These are phyloP conservation scores for Leucoma salicis DNA, from an alignment of 2,888 invertebrate species.

Conservation along the genomic window DNA sequence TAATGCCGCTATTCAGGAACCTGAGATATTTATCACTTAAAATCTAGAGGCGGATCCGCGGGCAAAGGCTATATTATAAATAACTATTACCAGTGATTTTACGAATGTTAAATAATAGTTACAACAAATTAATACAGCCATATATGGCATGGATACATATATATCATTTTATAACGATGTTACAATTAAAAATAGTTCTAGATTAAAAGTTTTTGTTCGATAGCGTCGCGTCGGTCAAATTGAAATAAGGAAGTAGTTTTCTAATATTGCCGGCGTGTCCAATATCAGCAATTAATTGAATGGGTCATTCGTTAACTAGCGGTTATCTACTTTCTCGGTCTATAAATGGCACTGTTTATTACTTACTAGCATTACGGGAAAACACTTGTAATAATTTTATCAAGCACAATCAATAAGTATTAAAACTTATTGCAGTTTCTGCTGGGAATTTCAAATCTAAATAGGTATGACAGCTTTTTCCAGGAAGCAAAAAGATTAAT, in stretches of 20 bases:
- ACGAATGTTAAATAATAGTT: too few relatives aligned
- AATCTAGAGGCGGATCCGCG: background rate
- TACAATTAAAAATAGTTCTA: too few relatives aligned
- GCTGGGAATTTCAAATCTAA: background rate
- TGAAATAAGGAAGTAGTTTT: slow-evolving; percentile 31
- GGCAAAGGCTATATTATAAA: too few relatives aligned
- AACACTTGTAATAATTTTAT: background rate
- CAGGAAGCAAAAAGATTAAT: too few relatives aligned
- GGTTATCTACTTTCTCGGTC: slow-evolving; percentile 31
- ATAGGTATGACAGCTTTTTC: too few relatives aligned
- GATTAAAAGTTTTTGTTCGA: too few relatives aligned
- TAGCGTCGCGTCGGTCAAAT: slow-evolving; percentile 2
- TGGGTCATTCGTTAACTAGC: slow-evolving; percentile 42
- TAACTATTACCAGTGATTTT: too few relatives aligned
- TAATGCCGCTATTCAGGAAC: too few relatives aligned
- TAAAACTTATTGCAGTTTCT: background rate
- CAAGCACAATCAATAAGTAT: background rate
- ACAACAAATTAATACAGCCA: too few relatives aligned
- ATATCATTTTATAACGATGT: too few relatives aligned
- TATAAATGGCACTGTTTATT: slow-evolving; percentile 1
- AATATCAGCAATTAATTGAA: slow-evolving; percentile 62
- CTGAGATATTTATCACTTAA: too few relatives aligned
- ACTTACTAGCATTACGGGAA: background rate
- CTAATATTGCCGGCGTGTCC: slow-evolving; percentile 49
- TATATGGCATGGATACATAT: background rate